Evolutionary conservation across 2,888 invertebrate genomes (phyloP), one percentile per base, ranked within the genome.

Genomic region (Ganaspis brasiliensis): DNA sequence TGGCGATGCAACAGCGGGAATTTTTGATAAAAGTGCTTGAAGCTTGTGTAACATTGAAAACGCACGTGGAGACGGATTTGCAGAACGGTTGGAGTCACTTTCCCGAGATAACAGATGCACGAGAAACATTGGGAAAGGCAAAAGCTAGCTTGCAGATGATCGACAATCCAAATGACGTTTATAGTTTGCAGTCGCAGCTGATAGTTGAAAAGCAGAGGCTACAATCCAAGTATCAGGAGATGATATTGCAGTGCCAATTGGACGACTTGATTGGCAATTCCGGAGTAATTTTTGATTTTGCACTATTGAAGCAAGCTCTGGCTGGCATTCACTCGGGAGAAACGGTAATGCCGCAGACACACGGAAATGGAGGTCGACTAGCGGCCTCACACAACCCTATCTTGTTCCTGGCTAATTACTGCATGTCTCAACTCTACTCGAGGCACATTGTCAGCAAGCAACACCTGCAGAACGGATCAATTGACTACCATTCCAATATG

Each of bases 61-160:
- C 95, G 76, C 95, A 95, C 91, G 95, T 96, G 71, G 96, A 96
- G 91, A 94, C 95, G 70, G 95, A 96, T 89, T 92, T 96, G 82
- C 94, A 95, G 80, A 94, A 94, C 86, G 95, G 95, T 83, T 93
- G 94, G 89, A 93, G 94, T 57, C 94, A 95, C 79, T 92, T 94
- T 81, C 92, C 93, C 6, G 95, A 95, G 88, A 92, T 95, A 80
- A 93, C 93, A 78, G 95, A 95, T 83, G 94, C 95, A 79, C 93
- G 94, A 31, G 95, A 95, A 83, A 93, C 93, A 49, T 90, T 95
- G 67, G 93, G 93, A 67, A 94, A 94, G 85, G 93, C 94, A 6
- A 93, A 94, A 80, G 92, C 94, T 55, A 93, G 93, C 79, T 91
- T 94, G 81, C 93, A 94, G 37, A 92, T 94, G 90, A 92, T 93